These are phyloP conservation scores for Acestrorhynchus altus DNA, from an alignment of 2,797 vertebrate genomes.

Conservation along the genomic window DNA sequence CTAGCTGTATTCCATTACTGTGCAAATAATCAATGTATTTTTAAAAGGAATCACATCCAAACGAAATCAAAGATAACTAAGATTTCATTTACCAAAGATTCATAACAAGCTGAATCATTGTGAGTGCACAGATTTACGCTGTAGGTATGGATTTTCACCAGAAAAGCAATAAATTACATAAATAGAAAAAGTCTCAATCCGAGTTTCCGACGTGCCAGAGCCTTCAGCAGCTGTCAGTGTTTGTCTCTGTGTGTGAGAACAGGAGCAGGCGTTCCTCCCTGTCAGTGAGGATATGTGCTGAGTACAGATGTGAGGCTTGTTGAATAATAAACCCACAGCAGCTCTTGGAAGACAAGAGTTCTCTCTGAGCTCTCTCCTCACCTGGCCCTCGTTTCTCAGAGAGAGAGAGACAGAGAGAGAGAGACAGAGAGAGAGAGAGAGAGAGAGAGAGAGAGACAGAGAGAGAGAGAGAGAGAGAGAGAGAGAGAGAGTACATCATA, in stretches of 20 bases:
- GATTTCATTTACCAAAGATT: too few relatives aligned
- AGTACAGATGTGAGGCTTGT: neutral
- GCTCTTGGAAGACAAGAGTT: neutral
- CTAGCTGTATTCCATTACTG: too few relatives aligned
- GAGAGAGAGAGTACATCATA: slow-evolving; percentile 2
- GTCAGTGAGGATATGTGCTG: neutral
- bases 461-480: neutral
- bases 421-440: neutral
- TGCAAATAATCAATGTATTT: too few relatives aligned
- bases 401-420: slow-evolving; percentile 7
- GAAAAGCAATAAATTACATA: neutral
- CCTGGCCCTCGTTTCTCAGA: neutral
- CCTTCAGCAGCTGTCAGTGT: neutral
- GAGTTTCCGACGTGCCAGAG: neutral
- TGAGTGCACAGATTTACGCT: too few relatives aligned
- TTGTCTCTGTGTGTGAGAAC: neutral
- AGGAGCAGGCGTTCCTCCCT: neutral
- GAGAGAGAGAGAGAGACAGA: neutral
- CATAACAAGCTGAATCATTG: too few relatives aligned
- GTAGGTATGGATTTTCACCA: neutral
- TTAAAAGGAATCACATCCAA: too few relatives aligned
- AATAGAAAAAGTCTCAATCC: neutral
- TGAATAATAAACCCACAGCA: slow-evolving; percentile 16
- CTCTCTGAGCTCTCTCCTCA: neutral
- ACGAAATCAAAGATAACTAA: too few relatives aligned